Conservation (phyloP, 2,797 vertebrate species). For the Gymnodraco acuticeps region DNA sequence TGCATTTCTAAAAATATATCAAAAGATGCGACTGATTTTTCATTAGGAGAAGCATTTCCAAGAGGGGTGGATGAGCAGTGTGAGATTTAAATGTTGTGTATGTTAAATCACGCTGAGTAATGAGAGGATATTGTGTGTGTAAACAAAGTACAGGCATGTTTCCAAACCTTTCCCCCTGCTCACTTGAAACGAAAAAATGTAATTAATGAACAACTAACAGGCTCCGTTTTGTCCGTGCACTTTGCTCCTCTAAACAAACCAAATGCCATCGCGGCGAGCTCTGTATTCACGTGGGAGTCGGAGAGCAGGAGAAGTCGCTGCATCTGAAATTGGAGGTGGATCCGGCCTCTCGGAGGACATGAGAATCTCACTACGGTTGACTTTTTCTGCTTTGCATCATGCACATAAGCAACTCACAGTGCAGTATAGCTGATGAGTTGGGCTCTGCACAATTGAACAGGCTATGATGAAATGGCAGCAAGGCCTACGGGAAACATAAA, state of each 20-base stretch:
- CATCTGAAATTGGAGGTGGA: constrained; percentile 48
- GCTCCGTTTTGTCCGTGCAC: constrained; percentile 34
- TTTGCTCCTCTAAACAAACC: constrained; percentile 43
- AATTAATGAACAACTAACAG: constrained; percentile 54
- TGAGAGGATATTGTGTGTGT: constrained; percentile 26
- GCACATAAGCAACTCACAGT: constrained; percentile 46
- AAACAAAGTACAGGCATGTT: constrained; percentile 44
- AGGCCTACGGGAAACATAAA: constrained; percentile 49
- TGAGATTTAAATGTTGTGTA: background rate
- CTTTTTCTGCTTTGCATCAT: constrained; percentile 62
- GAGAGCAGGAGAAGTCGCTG: constrained; percentile 34
- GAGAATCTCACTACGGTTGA: constrained; percentile 40
- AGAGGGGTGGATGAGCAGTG: background rate
- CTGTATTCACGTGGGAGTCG: constrained; percentile 34
- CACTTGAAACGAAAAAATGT: constrained; percentile 39
- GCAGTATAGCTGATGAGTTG: constrained; percentile 31
- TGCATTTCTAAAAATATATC: constrained; percentile 59
- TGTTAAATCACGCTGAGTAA: background rate
- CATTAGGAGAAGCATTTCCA: background rate
- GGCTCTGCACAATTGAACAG: constrained; percentile 51
- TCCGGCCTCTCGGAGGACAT: constrained; percentile 27
- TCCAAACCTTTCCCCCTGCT: constrained; percentile 28
- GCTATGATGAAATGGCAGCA: constrained; percentile 50
- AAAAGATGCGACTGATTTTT: constrained; percentile 38
- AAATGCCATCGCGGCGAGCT: constrained; percentile 50